A percentile compares a stretch with the other conserved stretches of the same genome.
Evolutionary conservation across 2,797 vertebrate genomes (phyloP).

Genomic region (Enoplosus armatus): DNA sequence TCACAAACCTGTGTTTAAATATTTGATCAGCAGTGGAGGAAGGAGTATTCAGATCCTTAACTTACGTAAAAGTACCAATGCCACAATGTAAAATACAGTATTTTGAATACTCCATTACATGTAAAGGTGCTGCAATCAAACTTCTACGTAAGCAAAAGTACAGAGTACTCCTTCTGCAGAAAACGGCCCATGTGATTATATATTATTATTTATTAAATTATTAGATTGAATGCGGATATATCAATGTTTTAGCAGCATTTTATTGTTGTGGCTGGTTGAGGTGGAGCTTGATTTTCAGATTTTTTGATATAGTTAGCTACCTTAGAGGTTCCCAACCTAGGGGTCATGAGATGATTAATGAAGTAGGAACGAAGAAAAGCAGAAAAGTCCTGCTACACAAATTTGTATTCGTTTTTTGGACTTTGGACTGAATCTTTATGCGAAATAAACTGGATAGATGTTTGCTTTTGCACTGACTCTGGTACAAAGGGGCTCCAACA

Average conservation of each 20-base stretch:
- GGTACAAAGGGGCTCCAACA: neutral
- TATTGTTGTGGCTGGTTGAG: neutral
- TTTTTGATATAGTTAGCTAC: neutral
- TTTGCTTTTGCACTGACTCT: neutral
- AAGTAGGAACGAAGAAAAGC: neutral
- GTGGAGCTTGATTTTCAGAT: neutral
- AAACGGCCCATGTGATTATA: neutral
- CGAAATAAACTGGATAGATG: neutral
- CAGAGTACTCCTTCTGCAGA: neutral
- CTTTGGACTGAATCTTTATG: neutral
- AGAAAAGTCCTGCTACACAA: neutral
- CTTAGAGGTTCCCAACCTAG: neutral
- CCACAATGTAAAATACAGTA: neutral
- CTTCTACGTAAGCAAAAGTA: neutral
- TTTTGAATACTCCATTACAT: neutral
- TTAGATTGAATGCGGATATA: neutral
- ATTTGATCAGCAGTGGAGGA: constrained; percentile 6
- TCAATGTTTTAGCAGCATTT: neutral
- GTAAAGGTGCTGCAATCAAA: neutral
- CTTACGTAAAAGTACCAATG: neutral
- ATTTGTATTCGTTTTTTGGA: neutral
- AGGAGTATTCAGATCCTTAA: neutral
- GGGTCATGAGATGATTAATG: neutral
- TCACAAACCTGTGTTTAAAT: constrained; percentile 8
- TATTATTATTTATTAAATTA: neutral